Conservation (phyloP, 2,797 vertebrate genomes). For the Acanthiza pusilla region DNA sequence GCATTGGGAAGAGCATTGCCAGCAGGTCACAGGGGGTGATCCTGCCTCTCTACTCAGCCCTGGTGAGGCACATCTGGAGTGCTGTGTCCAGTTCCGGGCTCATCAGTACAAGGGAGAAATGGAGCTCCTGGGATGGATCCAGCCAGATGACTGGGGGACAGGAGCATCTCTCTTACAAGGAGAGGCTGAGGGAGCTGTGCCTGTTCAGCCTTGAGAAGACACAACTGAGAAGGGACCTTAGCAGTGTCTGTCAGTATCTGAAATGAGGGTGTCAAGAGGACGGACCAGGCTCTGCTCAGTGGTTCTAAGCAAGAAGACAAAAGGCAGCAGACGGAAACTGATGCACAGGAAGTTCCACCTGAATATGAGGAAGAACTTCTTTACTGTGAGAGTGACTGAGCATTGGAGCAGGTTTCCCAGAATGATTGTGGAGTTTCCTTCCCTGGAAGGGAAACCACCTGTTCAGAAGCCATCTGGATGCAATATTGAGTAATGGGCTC, state of each 20-base stretch:
- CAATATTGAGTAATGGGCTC: not conserved
- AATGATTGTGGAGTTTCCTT: not conserved
- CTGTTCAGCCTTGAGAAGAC: not conserved
- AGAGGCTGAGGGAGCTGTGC: not conserved
- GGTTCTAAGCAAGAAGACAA: not conserved
- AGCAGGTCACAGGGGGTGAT: not conserved
- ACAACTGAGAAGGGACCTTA: not conserved
- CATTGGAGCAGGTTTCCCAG: not conserved
- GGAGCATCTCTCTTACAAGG: not conserved
- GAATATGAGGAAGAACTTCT: not conserved
- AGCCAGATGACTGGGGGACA: not conserved
- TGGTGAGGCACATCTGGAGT: not conserved
- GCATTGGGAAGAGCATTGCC: not conserved
- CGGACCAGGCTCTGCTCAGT: not conserved
- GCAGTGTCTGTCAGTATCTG: not conserved
- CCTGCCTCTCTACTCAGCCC: not conserved
- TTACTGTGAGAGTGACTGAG: not conserved
- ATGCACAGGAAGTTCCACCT: not conserved
- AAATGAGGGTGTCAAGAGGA: not conserved
- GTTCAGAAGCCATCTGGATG: not conserved
- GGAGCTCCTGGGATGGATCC: not conserved
- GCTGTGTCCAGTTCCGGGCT: not conserved
- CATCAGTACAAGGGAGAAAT: not conserved
- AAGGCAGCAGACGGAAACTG: accelerated
- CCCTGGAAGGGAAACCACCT: not conserved